Evolutionary conservation across 2,797 vertebrate species (phyloP).

Genomic region (Iguana delicatissima): DNA sequence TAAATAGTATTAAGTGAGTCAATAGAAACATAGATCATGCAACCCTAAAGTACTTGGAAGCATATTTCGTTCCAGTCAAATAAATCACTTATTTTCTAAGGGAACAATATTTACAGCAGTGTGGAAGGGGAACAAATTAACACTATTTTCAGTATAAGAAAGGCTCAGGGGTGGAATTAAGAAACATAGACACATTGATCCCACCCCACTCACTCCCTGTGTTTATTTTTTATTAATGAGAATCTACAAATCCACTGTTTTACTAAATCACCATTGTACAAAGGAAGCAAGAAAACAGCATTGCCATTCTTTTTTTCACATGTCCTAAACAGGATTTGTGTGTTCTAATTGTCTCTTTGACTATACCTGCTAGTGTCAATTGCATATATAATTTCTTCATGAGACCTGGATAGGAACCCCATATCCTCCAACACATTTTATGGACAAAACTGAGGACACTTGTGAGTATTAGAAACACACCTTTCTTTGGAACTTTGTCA

Average conservation of each 20-base stretch:
- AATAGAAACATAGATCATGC: constrained; percentile 64
- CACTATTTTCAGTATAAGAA: constrained; percentile 62
- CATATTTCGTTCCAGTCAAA: constrained; percentile 64
- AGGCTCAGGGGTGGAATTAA: constrained; percentile 54
- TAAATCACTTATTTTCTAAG: constrained; percentile 64
- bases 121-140: constrained; percentile 66
- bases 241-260: constrained; percentile 11
- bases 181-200: constrained; percentile 42
- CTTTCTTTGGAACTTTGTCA: no score
- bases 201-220: background rate
- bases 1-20: constrained; percentile 55
- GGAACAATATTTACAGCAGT: constrained; percentile 64
- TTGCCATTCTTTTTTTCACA: constrained; percentile 39
- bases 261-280: constrained; percentile 27
- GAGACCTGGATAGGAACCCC: background rate
- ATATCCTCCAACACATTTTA: background rate
- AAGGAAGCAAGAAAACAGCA: constrained; percentile 56
- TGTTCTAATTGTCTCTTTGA: background rate
- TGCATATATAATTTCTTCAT: background rate
- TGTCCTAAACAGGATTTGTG: constrained; percentile 55
- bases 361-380: background rate
- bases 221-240: constrained; percentile 28
- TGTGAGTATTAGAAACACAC: background rate
- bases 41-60: constrained; percentile 61
- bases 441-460: background rate